These are phyloP conservation scores for Eupithecia pulchellata DNA, from an alignment of 2,888 invertebrate genomes.

Conservation along the genomic window DNA sequence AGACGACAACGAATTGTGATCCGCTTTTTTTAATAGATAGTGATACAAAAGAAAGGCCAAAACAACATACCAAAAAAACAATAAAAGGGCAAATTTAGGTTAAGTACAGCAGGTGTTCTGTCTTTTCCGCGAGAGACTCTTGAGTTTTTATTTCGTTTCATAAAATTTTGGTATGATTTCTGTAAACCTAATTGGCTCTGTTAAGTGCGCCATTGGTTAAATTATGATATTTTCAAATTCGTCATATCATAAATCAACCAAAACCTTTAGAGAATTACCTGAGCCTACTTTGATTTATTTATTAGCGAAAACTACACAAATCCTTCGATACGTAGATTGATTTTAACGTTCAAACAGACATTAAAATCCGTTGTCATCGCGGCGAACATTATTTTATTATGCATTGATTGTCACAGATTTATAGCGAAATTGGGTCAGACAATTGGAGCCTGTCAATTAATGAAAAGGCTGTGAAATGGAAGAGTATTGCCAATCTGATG, in stretches of 20 bases:
- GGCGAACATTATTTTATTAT: background rate
- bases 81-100: too few relatives aligned
- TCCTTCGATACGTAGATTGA: background rate
- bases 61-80: too few relatives aligned
- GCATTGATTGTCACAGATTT: slow-evolving; percentile 17
- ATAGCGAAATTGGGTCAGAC: slow-evolving; percentile 26
- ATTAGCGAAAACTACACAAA: background rate
- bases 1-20: too few relatives aligned
- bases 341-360: background rate
- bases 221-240: background rate
- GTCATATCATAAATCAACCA: too few relatives aligned
- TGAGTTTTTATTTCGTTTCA: background rate
- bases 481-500: slow-evolving; percentile 10
- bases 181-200: background rate
- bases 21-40: too few relatives aligned
- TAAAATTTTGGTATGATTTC: background rate
- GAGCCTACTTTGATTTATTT: too few relatives aligned
- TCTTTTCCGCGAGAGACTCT: too few relatives aligned
- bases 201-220: too few relatives aligned
- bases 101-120: too few relatives aligned
- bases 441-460: slow-evolving; percentile 31
- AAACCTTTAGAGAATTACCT: too few relatives aligned
- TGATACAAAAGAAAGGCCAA: too few relatives aligned
- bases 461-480: slow-evolving; percentile 18
- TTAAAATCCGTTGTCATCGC: background rate